Percentiles rank a stretch among this genome's conserved stretches.
Evolutionary conservation across 1,140 invertebrate species (phyloP).

Genomic region (Harlomillsia oculata): DNA sequence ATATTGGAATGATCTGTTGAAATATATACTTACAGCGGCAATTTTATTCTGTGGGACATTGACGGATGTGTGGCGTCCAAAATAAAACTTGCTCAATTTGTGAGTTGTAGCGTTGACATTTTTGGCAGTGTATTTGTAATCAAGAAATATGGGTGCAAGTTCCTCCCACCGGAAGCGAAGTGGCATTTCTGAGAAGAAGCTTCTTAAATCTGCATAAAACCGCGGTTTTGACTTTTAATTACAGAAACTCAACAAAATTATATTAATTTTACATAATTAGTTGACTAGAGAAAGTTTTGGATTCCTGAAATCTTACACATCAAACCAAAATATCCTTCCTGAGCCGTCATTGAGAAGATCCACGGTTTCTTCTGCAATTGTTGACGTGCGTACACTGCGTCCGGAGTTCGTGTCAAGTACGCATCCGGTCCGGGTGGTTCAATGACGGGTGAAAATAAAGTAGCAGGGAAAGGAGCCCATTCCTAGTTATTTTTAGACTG

Average conservation of each 20-base stretch:
- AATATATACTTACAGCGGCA: neutral
- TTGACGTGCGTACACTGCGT: neutral
- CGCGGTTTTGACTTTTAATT: neutral
- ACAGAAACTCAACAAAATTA: neutral
- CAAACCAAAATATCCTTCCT: conserved; percentile 21
- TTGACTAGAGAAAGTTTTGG: neutral
- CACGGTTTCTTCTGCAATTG: conserved; percentile 4
- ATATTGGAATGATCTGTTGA: no score
- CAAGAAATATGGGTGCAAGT: neutral
- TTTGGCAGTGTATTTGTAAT: neutral
- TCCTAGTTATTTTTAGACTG: no score
- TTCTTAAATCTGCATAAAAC: conserved; percentile 1
- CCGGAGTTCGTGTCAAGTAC: conserved; percentile 1
- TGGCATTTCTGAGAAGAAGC: neutral
- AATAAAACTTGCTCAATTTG: conserved; percentile 5
- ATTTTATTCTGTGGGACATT: neutral
- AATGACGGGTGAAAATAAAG: conserved; percentile 21
- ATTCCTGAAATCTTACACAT: conserved; percentile 5
- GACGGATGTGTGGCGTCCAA: neutral
- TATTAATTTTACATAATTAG: no score
- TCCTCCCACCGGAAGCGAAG: neutral
- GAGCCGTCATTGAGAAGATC: conserved; percentile 11
- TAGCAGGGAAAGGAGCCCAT: conserved; percentile 12
- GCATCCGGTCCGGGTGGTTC: neutral
- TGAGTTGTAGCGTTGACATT: neutral